Evolutionary conservation across 2,888 invertebrate genomes (phyloP), one percentile per base, ranked within the genome.

Genomic region (Cheilosia grossa): DNA sequence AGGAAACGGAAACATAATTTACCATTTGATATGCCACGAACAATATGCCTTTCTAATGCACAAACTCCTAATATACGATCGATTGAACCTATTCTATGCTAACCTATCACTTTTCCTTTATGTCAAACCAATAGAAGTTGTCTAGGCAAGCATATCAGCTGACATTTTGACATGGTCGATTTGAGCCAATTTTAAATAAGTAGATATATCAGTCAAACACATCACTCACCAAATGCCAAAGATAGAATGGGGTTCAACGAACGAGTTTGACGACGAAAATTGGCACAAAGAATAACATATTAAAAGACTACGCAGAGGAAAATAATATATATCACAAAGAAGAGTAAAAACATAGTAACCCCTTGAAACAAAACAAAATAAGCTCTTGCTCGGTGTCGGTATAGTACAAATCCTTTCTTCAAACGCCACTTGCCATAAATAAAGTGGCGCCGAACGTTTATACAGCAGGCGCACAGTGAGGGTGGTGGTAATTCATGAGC

Each of bases 371-470:
- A 77, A 59, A 77, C 64, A 49, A 70, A 77, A 82, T 82, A 82
- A 82, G 77, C 69, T 66, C 58, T 81, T 75, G 81, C 69, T 81
- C 56, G 56, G 49, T 44, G n/a, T 17, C 17, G 44, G 44, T 30
- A n/a, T 17, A 64, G 70, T 70, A 42, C 42, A 77, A 82, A 77
- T 82, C 77, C 70, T 77, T 82, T 82, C 47, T 70, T 81, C 77
- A 72, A 82, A 77, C 70, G 51, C 66, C 70, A 77, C 64, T 82
- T 77, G 82, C 82, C 64, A 82, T 82, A 70, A 82, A 82, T 82
- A 77, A 82, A 82, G 77, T 82, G 82, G 82, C 82, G 82, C 82
- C 82, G 72, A 82, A 59, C 70, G 42, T 30, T 1, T 63, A 49
- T 44, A 66, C 40, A n/a, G 24, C 33, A 58, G 15, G 21, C 69